Conservation (phyloP, 2,888 invertebrate genomes). For the Calameuta idolon region DNA sequence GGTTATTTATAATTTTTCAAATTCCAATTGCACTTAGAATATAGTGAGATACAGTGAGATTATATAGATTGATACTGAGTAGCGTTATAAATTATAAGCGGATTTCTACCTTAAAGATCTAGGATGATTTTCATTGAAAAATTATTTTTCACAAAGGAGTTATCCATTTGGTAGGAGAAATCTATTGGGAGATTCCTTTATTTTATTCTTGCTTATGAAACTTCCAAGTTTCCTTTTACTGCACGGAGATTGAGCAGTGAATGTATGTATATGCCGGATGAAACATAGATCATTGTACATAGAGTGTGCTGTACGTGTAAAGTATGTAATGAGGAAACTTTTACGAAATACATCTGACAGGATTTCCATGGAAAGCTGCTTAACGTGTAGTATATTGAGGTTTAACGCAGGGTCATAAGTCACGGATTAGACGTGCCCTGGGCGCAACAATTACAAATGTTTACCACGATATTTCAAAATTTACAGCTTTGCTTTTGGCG, state of each 20-base stretch:
- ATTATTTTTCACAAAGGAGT: too few species aligned
- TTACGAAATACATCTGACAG: not conserved
- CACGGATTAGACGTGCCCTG: not conserved
- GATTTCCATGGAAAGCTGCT: not conserved
- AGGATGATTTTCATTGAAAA: not conserved
- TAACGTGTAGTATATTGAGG: not conserved
- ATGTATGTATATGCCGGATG: not conserved
- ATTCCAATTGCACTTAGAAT: not conserved
- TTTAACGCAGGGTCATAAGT: not conserved
- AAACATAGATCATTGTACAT: not conserved
- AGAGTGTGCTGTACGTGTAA: not conserved
- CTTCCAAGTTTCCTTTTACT: not conserved
- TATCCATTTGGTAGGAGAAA: not conserved
- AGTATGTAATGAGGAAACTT: conserved; percentile 9
- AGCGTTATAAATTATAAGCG: too few species aligned
- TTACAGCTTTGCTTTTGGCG: not conserved
- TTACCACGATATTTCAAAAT: not conserved
- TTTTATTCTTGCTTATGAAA: not conserved
- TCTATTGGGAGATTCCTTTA: not conserved
- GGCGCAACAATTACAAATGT: not conserved
- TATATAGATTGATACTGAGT: not conserved
- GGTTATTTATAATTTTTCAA: not conserved
- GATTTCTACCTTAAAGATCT: not conserved
- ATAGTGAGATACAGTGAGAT: not conserved
- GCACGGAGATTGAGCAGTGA: not conserved